Evolutionary conservation across 2,113 vertebrate genomes (phyloP).

Genomic region (Petroica traversi): DNA sequence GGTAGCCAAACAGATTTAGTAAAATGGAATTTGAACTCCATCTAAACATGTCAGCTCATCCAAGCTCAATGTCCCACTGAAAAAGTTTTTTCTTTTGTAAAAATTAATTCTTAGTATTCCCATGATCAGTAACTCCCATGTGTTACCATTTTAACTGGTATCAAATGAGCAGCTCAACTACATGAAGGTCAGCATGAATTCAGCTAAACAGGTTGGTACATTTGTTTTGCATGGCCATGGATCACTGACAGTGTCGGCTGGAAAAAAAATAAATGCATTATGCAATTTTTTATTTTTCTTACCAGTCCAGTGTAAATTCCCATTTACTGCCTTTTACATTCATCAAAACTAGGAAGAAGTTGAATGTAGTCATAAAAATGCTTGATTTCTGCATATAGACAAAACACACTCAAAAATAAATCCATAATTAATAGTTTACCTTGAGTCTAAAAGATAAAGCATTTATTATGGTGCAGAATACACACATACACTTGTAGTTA

Average conservation of each 20-base stretch:
- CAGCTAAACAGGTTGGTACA: background rate
- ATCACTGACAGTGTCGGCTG: background rate
- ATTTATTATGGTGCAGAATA: background rate
- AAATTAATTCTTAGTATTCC: background rate
- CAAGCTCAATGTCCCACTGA: background rate
- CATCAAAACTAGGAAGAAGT: background rate
- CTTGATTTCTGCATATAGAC: background rate
- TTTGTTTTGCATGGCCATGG: background rate
- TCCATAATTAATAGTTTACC: background rate
- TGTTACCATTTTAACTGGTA: background rate
- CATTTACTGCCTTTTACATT: background rate
- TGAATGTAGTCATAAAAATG: background rate
- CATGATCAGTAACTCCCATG: background rate
- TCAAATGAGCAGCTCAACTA: background rate
- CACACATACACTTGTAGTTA: background rate
- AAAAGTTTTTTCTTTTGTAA: background rate
- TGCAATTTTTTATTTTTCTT: background rate
- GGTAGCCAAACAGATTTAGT: background rate
- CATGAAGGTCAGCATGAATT: background rate
- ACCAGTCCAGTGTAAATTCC: background rate
- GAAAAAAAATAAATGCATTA: background rate
- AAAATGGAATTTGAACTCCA: background rate
- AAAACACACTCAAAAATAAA: background rate
- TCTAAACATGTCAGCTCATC: background rate
- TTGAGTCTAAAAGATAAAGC: background rate